phyloP scores from a whole-genome alignment of 2,797 vertebrate species.

The Helostoma temminkii region DNA sequence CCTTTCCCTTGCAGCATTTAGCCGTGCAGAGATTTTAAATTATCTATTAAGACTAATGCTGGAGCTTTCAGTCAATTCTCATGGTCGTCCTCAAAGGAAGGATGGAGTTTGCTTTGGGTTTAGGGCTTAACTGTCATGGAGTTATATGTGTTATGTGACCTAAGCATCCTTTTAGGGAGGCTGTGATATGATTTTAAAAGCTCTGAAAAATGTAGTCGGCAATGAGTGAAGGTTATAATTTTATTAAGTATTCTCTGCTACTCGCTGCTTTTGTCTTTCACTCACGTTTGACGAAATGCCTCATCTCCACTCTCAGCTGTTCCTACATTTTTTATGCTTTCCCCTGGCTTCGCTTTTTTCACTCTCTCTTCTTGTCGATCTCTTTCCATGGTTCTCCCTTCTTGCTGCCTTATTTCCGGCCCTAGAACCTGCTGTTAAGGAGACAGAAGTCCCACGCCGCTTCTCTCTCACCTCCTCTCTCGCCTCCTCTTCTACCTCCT shows the following conservation, averaged over 20 bases:
- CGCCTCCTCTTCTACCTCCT: constrained; percentile 80
- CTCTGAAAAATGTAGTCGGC: too few relatives aligned
- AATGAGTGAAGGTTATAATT: too few relatives aligned
- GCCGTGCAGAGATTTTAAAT: too few relatives aligned
- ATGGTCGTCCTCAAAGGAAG: too few relatives aligned
- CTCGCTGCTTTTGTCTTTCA: neutral
- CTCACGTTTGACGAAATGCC: neutral
- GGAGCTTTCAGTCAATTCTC: too few relatives aligned
- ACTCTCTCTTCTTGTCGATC: neutral
- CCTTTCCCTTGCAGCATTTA: too few relatives aligned
- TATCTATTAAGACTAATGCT: too few relatives aligned
- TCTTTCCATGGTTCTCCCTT: constrained; percentile 1
- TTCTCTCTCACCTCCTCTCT: constrained; percentile 93
- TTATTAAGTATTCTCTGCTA: neutral
- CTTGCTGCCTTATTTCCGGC: constrained; percentile 59
- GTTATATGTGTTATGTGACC: too few relatives aligned
- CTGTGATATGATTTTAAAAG: too few relatives aligned
- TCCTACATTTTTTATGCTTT: neutral
- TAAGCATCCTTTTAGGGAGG: too few relatives aligned
- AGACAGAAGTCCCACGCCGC: constrained; percentile 89
- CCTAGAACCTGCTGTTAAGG: constrained; percentile 89
- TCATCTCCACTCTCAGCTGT: neutral
- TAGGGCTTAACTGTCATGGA: too few relatives aligned
- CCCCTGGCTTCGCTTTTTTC: neutral
- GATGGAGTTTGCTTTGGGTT: too few relatives aligned